Percentiles rank a stretch among this genome's conserved stretches.
These are phyloP conservation scores for Drosophila tripunctata DNA, from an alignment of 2,888 invertebrate species.

Conservation along the genomic window DNA sequence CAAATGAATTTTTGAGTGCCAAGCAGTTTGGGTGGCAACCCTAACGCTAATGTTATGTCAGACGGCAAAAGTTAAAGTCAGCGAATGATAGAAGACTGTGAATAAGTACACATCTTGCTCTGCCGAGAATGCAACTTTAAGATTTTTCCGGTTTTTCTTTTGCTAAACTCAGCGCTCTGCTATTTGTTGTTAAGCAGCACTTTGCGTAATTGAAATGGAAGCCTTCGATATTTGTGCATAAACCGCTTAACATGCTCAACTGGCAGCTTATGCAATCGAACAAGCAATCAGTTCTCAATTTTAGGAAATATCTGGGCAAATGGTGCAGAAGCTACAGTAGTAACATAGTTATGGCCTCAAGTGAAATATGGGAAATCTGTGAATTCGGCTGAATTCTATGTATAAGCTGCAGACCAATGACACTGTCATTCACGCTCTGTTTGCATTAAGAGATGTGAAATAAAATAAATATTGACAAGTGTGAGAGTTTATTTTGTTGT, in stretches of 20 bases:
- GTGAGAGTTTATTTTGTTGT: constrained; percentile 20
- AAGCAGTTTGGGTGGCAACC: constrained; percentile 10
- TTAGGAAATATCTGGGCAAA: constrained; percentile 1
- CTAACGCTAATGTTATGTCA: constrained; percentile 35
- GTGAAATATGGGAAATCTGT: background rate
- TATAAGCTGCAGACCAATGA: constrained; percentile 14
- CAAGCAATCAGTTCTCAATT: background rate
- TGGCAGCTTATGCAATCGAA: constrained; percentile 2
- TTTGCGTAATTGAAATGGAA: background rate
- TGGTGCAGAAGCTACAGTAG: constrained; percentile 6
- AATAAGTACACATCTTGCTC: no score
- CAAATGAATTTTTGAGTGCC: constrained; percentile 65
- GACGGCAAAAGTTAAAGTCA: constrained; percentile 13
- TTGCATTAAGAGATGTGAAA: constrained; percentile 52
- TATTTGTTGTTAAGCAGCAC: background rate
- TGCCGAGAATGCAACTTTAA: background rate
- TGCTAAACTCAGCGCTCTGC: background rate
- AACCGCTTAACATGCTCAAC: constrained; percentile 17
- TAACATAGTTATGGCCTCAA: constrained; percentile 4
- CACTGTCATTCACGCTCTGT: constrained; percentile 45
- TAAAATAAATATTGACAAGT: constrained; percentile 75
- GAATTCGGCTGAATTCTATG: background rate
- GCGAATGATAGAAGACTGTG: background rate
- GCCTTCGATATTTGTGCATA: constrained; percentile 1
- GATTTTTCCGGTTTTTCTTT: constrained; percentile 14